phyloP scores from a whole-genome alignment of 2,113 vertebrate genomes.

The rat (Rattus norvegicus) region DNA sequence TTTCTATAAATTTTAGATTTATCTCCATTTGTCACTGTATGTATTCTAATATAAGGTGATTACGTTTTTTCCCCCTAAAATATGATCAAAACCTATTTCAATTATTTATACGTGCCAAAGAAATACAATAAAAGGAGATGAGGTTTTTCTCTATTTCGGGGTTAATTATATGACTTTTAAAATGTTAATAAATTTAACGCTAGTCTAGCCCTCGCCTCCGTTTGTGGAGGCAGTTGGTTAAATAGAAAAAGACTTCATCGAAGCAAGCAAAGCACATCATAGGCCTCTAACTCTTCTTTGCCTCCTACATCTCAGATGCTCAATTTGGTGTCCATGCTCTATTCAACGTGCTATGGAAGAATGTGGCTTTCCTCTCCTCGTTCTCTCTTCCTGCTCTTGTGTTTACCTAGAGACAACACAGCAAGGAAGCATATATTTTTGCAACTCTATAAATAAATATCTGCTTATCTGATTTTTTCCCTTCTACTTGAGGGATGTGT shows the following conservation, averaged over 20 bases:
- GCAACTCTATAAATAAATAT: slow-evolving; percentile 16
- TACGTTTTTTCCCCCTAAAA: slow-evolving; percentile 83
- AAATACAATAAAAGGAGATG: slow-evolving; percentile 66
- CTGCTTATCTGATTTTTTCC: not conserved
- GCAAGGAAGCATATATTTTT: slow-evolving; percentile 28
- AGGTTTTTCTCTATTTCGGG: slow-evolving; percentile 41
- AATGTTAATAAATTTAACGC: slow-evolving; percentile 80
- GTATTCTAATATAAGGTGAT: slow-evolving; percentile 85
- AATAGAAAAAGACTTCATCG: not conserved
- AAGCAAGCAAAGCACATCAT: slow-evolving; percentile 60
- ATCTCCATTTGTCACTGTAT: slow-evolving; percentile 92
- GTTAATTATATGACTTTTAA: slow-evolving; percentile 76
- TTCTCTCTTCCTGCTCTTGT: not conserved
- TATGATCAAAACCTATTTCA: slow-evolving; percentile 90
- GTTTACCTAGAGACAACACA: slow-evolving; percentile 51
- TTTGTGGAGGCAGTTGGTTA: slow-evolving; percentile 62
- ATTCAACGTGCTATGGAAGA: not conserved
- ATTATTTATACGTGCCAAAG: slow-evolving; percentile 86
- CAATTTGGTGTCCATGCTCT: too few species aligned
- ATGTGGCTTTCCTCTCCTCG: not conserved
- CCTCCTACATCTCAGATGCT: not conserved
- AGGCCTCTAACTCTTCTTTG: slow-evolving; percentile 17
- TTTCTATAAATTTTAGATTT: slow-evolving; percentile 99
- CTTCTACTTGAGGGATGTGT: slow-evolving; percentile 6
- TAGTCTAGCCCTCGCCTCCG: slow-evolving; percentile 39